Evolutionary conservation across 2,113 vertebrate genomes (phyloP).

Genomic region (Aptenodytes forsteri): DNA sequence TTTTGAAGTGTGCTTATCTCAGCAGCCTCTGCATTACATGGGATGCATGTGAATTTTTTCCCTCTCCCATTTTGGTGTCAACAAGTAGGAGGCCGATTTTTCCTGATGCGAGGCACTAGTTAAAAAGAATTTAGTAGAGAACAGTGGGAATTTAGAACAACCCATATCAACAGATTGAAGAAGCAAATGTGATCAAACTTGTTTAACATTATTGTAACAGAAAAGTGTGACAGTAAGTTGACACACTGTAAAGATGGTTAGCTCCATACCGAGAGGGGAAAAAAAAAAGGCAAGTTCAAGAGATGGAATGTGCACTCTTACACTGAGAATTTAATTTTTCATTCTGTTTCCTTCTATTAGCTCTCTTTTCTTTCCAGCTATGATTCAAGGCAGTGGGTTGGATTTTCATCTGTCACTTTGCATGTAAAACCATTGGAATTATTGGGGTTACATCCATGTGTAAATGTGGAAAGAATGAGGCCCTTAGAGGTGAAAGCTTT

Average conservation of each 20-base stretch:
- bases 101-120: constrained; percentile 4
- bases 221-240: constrained; percentile 34
- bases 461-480: not conserved
- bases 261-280: not conserved
- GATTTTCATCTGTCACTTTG: not conserved
- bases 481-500: not conserved
- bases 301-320: not conserved
- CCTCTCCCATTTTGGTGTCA: not conserved
- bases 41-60: not conserved
- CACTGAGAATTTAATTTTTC: constrained; percentile 23
- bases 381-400: not conserved
- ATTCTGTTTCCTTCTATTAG: not conserved
- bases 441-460: not conserved
- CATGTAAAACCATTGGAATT: not conserved
- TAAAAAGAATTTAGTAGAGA: constrained; percentile 22
- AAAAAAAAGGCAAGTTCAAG: not conserved
- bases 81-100: constrained; percentile 28
- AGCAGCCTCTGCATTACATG: not conserved
- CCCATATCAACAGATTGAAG: not conserved
- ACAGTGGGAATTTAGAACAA: constrained; percentile 14
- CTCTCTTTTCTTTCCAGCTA: not conserved
- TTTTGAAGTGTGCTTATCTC: not conserved
- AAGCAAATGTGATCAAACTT: constrained; percentile 35
- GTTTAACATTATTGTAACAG: constrained; percentile 44
- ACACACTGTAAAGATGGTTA: constrained; percentile 20